Evolutionary conservation across 2,797 vertebrate genomes (phyloP).

Genomic region (Labroides dimidiatus): DNA sequence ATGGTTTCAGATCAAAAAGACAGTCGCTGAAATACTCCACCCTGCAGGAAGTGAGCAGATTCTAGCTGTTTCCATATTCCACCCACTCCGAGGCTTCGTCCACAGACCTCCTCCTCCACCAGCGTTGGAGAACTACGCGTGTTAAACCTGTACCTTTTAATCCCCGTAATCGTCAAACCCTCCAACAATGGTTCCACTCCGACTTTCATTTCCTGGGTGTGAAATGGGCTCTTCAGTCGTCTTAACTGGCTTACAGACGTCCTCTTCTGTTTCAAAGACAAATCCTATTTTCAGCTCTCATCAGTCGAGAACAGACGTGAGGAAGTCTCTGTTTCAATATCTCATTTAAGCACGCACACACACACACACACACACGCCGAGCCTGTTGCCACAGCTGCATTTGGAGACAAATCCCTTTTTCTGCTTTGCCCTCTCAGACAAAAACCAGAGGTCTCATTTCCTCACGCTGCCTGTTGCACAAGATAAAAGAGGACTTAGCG

Average conservation of each 20-base stretch:
- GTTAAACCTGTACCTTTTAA: slow-evolving; percentile 32
- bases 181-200: slow-evolving; percentile 20
- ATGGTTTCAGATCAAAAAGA: too few relatives aligned
- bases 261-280: slow-evolving; percentile 71
- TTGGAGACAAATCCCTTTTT: slow-evolving; percentile 75
- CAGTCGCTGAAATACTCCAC: too few relatives aligned
- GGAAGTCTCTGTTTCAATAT: slow-evolving; percentile 67
- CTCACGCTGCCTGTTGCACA: slow-evolving; percentile 66
- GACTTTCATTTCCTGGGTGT: slow-evolving; percentile 48
- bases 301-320: slow-evolving; percentile 63
- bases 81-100: too few relatives aligned
- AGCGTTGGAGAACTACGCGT: too few relatives aligned
- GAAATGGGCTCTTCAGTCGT: slow-evolving; percentile 67
- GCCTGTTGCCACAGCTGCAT: slow-evolving; percentile 69
- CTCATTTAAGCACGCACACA: slow-evolving; percentile 50
- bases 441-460: slow-evolving; percentile 67
- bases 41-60: too few relatives aligned
- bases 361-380: slow-evolving; percentile 35
- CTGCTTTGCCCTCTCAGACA: slow-evolving; percentile 68
- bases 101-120: too few relatives aligned
- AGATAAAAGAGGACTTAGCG: slow-evolving; percentile 56
- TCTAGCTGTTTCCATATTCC: too few relatives aligned
- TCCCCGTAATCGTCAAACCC: slow-evolving; percentile 44
- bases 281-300: slow-evolving; percentile 76
- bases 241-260: slow-evolving; percentile 69